Conservation (phyloP, 2,797 vertebrate genomes). For the Eleutherodactylus coqui region DNA sequence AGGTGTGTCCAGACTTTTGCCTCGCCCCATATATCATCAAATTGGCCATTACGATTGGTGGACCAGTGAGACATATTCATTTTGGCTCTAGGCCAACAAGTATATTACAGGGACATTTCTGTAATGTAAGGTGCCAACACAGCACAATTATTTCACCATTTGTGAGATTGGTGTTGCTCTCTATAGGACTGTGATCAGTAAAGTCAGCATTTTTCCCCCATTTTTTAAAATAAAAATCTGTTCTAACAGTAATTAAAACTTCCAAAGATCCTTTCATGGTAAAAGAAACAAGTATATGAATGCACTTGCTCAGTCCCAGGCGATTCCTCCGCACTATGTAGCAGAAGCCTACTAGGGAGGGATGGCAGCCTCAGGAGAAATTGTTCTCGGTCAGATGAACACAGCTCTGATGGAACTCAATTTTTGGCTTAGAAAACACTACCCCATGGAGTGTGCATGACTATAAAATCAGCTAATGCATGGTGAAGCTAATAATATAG, state of each 20-base stretch:
- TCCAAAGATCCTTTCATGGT: background rate
- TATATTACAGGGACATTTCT: background rate
- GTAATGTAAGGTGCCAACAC: background rate
- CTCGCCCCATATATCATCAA: too few relatives aligned
- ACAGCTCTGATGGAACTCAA: background rate
- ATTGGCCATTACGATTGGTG: too few relatives aligned
- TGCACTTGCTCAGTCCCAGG: background rate
- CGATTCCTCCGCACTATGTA: background rate
- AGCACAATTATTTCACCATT: background rate
- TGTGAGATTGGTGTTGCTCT: background rate
- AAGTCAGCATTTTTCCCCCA: background rate
- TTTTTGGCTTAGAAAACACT: slow-evolving; percentile 1
- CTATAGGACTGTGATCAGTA: background rate
- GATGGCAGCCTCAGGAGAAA: background rate
- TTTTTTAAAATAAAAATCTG: background rate
- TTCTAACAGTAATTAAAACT: background rate
- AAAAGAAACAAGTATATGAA: background rate
- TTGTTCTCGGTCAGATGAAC: background rate
- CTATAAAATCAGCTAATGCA: slow-evolving; percentile 14
- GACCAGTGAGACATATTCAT: background rate
- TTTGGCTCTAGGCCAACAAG: background rate
- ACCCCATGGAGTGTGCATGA: slow-evolving; percentile 1
- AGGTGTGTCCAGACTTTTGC: too few relatives aligned
- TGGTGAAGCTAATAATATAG: background rate
- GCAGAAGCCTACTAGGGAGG: background rate